phyloP scores from a whole-genome alignment of 2,888 invertebrate species.

The Hylaea fasciaria region DNA sequence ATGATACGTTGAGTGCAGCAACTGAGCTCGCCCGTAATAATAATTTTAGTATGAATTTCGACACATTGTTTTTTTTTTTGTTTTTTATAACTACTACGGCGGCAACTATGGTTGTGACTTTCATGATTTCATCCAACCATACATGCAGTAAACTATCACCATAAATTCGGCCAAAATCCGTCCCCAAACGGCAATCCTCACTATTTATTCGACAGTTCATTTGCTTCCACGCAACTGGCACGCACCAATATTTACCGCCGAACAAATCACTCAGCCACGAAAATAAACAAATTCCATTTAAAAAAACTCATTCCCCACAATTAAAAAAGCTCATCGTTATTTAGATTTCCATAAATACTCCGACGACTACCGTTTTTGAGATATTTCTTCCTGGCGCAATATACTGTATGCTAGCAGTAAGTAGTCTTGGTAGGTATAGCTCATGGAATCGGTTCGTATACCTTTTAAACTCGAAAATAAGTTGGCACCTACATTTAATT shows the following conservation, averaged over 20 bases:
- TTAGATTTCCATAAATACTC: slow-evolving; percentile 84
- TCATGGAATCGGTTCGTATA: too few species aligned
- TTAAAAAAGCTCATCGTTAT: slow-evolving; percentile 77
- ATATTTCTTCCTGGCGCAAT: slow-evolving; percentile 75
- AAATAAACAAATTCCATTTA: slow-evolving; percentile 77
- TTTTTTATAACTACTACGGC: too few species aligned
- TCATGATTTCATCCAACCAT: neutral
- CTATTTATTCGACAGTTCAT: slow-evolving; percentile 33
- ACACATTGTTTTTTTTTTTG: too few species aligned
- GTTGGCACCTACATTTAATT: too few species aligned
- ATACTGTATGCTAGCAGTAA: slow-evolving; percentile 20
- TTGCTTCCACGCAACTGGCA: slow-evolving; percentile 52
- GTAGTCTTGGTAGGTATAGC: slow-evolving; percentile 6
- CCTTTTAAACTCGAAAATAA: too few species aligned
- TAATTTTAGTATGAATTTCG: too few species aligned
- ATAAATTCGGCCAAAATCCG: slow-evolving; percentile 20
- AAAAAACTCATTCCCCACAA: slow-evolving; percentile 74
- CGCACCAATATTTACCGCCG: slow-evolving; percentile 65
- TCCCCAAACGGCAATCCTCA: slow-evolving; percentile 19
- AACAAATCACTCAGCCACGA: slow-evolving; percentile 77
- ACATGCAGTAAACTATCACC: slow-evolving; percentile 9
- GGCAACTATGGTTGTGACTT: too few species aligned
- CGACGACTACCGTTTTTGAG: slow-evolving; percentile 67
- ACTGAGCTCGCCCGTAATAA: too few species aligned
- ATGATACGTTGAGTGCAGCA: too few species aligned